Conservation (phyloP, 2,797 vertebrate genomes). For the Natrix natrix region DNA sequence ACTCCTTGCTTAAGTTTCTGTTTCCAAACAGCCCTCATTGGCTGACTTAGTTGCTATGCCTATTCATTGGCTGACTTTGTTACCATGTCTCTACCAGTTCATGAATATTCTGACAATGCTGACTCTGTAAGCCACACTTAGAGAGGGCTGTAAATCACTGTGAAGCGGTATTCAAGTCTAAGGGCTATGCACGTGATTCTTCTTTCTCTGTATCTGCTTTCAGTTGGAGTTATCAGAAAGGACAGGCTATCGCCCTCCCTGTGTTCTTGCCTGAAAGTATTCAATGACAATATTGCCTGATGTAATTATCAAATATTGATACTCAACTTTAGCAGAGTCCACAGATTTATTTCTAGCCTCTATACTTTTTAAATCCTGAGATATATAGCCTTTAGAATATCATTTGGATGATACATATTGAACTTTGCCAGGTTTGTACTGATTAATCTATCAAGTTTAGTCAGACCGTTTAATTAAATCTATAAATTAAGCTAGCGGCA, state of each 20-base stretch:
- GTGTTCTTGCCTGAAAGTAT: not conserved
- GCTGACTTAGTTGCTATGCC: too few species aligned
- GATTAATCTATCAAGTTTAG: conserved; percentile 15
- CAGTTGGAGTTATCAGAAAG: not conserved
- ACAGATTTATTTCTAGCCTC: not conserved
- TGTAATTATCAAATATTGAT: not conserved
- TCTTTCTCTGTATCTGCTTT: not conserved
- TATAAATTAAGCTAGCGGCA: not conserved
- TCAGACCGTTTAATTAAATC: conserved; percentile 14
- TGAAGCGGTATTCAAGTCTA: too few species aligned
- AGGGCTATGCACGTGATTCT: not conserved
- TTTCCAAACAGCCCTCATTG: too few species aligned
- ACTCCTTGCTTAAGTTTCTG: too few species aligned
- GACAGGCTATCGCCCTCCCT: not conserved
- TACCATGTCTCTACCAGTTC: too few species aligned
- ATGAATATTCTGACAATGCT: too few species aligned
- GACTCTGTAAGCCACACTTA: too few species aligned
- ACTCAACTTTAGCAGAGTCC: not conserved
- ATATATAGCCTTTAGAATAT: conserved; percentile 1
- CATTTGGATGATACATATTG: conserved; percentile 3
- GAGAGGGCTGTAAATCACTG: too few species aligned
- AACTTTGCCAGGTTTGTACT: not conserved
- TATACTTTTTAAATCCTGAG: not conserved
- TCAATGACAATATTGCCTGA: not conserved
- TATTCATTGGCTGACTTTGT: too few species aligned